Evolutionary conservation across 2,888 invertebrate species (phyloP), one percentile per base, ranked within the genome.

Genomic region (Heteromyza rotundicornis): DNA sequence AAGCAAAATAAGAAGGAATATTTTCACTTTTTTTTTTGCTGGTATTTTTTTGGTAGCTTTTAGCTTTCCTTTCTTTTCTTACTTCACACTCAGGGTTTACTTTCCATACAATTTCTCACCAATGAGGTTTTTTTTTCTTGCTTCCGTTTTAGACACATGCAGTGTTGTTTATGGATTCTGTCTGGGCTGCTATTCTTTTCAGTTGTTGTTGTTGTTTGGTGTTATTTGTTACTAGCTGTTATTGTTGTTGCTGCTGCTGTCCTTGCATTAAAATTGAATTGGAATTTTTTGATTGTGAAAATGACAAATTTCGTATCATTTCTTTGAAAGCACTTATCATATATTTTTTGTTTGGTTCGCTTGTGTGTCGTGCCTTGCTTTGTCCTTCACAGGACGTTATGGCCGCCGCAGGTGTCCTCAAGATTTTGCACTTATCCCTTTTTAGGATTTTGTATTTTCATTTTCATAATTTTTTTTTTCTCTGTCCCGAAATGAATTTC

Each of bases 211-310:
- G 32, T 12, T 32, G 32, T 40, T 40, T 10, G 40, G 5, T 40
- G 27, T 27, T 27, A 27, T 27, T 27, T n/a, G n/a, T n/a, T n/a
- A n/a, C 32, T 12, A 32, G 40, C n/a, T 7, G 14, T 40, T 40
- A 3, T n/a, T 40, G 40, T 10, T 40, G 40, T n/a, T 64, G 66
- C 60, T 64, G 57, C 44, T 55, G 44, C 16, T 58, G 44, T 44
- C 54, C 63, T 59, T 57, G 63, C 36, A 60, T 55, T 55, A 67
- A 69, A 65, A 65, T 56, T 69, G 60, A 69, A 69, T 69, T 64
- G 53, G 69, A 69, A 67, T 19, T 47, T 14, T 19, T 19, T 2
- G 17, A 17, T 47, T 47, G 20, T 47, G 20, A 17, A 47, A 20
- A 47, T 10, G 47, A 47, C 14, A 47, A 47, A 47, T 47, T 47